These are phyloP conservation scores for Heloderma charlesbogerti DNA, from an alignment of 2,113 vertebrate genomes.

Conservation along the genomic window DNA sequence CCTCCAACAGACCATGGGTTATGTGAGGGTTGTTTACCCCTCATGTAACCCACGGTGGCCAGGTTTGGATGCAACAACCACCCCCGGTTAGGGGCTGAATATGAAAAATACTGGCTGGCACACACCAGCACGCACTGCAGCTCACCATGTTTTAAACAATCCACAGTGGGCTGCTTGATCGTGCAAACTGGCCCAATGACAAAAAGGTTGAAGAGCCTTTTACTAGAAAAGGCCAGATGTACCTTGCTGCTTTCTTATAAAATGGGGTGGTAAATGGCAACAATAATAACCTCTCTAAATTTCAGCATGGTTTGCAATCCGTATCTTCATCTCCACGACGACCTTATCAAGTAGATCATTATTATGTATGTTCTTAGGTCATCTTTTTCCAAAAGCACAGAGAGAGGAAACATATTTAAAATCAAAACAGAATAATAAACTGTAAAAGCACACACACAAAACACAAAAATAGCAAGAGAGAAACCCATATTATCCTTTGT, in stretches of 20 bases:
- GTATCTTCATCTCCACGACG: neutral
- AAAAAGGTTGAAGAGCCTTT: neutral
- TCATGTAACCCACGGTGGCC: no score
- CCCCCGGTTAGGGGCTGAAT: no score
- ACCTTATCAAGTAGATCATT: neutral
- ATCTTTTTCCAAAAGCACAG: neutral
- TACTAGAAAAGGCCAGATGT: neutral
- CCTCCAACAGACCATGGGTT: no score
- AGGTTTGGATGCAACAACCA: no score
- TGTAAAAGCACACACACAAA: neutral
- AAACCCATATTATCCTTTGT: neutral
- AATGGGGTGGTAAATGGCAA: neutral
- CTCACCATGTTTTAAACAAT: no score
- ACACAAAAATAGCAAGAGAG: neutral
- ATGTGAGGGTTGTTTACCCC: no score
- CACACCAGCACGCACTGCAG: no score
- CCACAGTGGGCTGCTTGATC: no score
- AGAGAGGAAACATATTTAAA: conserved; percentile 10
- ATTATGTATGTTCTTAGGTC: neutral
- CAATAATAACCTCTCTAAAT: neutral
- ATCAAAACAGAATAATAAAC: conserved; percentile 25
- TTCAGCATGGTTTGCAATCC: neutral
- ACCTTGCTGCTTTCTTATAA: neutral
- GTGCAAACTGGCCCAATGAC: no score
- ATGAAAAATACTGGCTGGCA: no score